Conservation (phyloP, 2,113 vertebrate species). For the Ploceus nigricollis region DNA sequence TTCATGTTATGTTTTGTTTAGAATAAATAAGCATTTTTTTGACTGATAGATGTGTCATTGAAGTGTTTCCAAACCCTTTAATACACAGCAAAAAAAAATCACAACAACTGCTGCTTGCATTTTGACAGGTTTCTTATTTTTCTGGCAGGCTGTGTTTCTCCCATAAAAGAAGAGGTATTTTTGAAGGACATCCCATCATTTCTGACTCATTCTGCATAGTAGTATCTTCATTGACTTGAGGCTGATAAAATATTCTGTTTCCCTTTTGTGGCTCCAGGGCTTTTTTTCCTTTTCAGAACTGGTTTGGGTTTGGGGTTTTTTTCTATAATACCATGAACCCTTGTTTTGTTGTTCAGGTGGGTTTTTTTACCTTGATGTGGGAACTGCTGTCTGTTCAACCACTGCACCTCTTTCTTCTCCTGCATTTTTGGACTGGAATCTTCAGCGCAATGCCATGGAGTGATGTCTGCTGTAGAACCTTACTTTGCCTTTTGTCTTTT, state of each 20-base stretch:
- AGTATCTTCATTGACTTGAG: not conserved
- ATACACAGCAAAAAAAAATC: not conserved
- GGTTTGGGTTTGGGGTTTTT: not conserved
- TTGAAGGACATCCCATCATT: not conserved
- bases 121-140: not conserved
- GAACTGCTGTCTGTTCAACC: not conserved
- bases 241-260: not conserved
- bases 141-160: not conserved
- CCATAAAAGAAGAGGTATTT: not conserved
- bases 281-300: not conserved
- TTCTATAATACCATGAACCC: not conserved
- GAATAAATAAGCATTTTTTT: not conserved
- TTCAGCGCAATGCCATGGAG: not conserved
- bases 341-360: not conserved
- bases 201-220: not conserved
- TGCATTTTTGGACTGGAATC: not conserved
- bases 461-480: not conserved
- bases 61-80: not conserved
- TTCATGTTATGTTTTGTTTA: not conserved
- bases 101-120: not conserved
- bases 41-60: not conserved
- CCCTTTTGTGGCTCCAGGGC: not conserved
- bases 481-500: not conserved
- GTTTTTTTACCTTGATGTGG: accelerated
- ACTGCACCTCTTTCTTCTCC: not conserved